These are phyloP conservation scores for Megaceryle alcyon DNA, from an alignment of 2,797 vertebrate genomes.

Conservation along the genomic window DNA sequence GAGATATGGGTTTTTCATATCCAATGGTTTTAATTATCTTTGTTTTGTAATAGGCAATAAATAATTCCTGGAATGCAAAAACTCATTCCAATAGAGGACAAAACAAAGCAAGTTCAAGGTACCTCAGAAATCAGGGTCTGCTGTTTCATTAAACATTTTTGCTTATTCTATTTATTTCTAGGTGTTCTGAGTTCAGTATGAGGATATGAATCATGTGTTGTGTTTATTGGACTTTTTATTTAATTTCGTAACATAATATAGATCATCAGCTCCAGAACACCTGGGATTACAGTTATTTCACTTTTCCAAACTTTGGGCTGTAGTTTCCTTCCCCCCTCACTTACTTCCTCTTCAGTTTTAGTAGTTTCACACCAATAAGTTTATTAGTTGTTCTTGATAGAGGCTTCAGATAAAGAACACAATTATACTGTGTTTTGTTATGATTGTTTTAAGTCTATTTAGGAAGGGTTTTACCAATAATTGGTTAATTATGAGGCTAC, in stretches of 20 bases:
- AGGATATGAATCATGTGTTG: constrained; percentile 56
- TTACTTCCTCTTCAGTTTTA: background rate
- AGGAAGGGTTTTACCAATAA: background rate
- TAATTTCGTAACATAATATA: background rate
- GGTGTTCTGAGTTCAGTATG: background rate
- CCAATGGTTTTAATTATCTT: background rate
- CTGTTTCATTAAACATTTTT: background rate
- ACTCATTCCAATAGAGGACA: background rate
- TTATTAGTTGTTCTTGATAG: background rate
- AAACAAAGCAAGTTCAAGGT: constrained; percentile 40
- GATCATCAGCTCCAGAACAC: background rate
- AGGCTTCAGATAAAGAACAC: background rate
- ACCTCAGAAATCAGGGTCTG: background rate
- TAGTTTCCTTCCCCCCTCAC: background rate
- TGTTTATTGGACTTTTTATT: background rate
- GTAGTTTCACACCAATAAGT: background rate
- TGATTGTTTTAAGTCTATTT: background rate
- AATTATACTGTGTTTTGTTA: background rate
- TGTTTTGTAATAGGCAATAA: background rate
- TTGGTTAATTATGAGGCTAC: background rate
- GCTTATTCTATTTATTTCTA: background rate
- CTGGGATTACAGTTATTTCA: background rate
- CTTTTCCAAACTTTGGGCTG: background rate
- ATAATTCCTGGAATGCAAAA: background rate
- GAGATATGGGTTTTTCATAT: background rate